Base-by-base conservation (phyloP, 2,113 vertebrate genomes). In the Spilogale gracilis region DNA sequence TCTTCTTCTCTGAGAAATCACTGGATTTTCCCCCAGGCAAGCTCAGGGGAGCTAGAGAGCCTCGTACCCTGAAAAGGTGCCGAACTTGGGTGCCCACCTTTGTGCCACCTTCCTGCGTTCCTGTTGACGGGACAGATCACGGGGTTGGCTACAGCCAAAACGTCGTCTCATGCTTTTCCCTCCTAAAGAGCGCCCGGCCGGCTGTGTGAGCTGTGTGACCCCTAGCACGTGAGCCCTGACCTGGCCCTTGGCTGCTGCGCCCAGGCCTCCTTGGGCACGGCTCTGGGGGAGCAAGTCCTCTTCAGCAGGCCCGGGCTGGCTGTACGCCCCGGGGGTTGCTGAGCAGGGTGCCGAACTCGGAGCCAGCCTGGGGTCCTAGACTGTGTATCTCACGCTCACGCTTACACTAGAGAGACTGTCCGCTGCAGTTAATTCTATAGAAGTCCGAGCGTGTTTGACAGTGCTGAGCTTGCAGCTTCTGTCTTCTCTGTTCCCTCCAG, bases 261-360 rank as follows among this genome's bases (percentile, higher is more conserved):
- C 61, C 63, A 8, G 67, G 32, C 32, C 67, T 4, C 67, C 32
- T 9, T 18, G 67, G 67, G 99, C 82, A 99, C 99, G 0, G 99
- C 99, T 61, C 98, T 99, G 96, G 99, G 99, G 99, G 96, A 99
- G 99, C 96, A 9, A 27, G n/a, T 10, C 38, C 25, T 23, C 12
- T 3, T 27, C 7, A 4, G 18, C 11, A 32, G 82, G n/a, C 1
- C 38, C 3, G 1, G 65, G 89, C 27, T 32, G 27, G 3, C 4
- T 9, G 16, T 43, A 12, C 6, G 1, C 45, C 65, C 38, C 5
- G 38, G 13, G 78, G 61, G 21, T 3, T 3, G 67, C 69, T 4
- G 27, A 88, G 13, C 25, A 1, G 6, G 9, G 4, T 21, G 32
- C 30, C 43, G 54, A 1, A 5, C 7, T 25, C 21, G 18, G 14